Evolutionary conservation across 2,113 vertebrate species (phyloP), one percentile per base, ranked within the genome.

Genomic region (Rhinolophus ferrumequinum): DNA sequence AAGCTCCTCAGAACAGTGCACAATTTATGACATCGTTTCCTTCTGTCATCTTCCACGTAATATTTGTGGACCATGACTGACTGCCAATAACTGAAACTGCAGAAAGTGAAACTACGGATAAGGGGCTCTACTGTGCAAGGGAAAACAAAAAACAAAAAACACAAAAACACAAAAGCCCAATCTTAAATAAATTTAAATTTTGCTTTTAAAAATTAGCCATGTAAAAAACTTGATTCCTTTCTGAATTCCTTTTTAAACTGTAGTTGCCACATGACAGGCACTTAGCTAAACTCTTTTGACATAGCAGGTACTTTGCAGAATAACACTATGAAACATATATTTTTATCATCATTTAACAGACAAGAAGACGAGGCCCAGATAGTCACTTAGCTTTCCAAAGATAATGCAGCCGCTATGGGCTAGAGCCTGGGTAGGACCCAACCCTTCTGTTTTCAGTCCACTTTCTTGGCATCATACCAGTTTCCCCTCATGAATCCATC

Each of bases 1-100:
- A 6, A 14, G 9, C 12, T 11, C 1, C 38, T 62, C 26, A 9
- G 54, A 5, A 10, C 2, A 3, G 21, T 13, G 19, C 21, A 1
- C 52, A 1, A 16, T 58, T 80, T 38, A 16, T 11, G 26, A 58
- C 28, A 28, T 62, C 5, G 52, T 41, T 28, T 11, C 18, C 41
- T 62, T 30, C 79, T 44, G 56, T 6, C 19, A 62, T 44, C 11
- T 30, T 82, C 35, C 56, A 44, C 6, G 2, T 28, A 1, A 38
- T 41, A 6, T 41, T 41, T n/a, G 16, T 6, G 14, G 77, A 28
- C 35, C 79, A 2, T 26, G 54, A n/a, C 5, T 28, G 21, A 10
- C 14, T 14, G 2, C 24, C 38, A n/a, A 22, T 26, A 10, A 2
- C 56, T 10, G n/a, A 28, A 38, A 10, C n/a, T 6, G 13, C 14